Evolutionary conservation across 1,140 invertebrate genomes (phyloP), one percentile per base, ranked within the genome.

Genomic region (Globodera rostochiensis): DNA sequence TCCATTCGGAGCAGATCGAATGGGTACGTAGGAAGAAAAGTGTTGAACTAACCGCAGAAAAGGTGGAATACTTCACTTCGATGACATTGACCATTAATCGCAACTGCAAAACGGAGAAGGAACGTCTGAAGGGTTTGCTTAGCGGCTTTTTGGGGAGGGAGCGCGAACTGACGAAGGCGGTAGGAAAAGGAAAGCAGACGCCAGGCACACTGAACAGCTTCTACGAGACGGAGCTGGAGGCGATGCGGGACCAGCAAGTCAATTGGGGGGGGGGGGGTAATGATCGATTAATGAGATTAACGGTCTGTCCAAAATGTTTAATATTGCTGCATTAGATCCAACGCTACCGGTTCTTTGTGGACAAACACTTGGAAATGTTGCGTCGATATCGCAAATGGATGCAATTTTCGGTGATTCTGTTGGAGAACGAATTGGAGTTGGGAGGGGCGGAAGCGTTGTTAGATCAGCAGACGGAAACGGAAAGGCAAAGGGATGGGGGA

Each of bases 281-380:
- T 6, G 57, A 19, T 13, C 13, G 25, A 60, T 15, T 60, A 2
- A 19, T 36, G 25, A 36, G 25, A 36, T 36, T 36, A 36, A 2
- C 25, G 25, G 25, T 36, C 25, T 36, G 60, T n/a, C 13, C n/a
- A 13, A 15, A 25, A 67, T 67, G 36, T 36, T 77, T 11, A n/a
- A 45, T 45, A 46, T 36, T 50, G 11, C 47, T 64, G 57, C 66
- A 57, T 45, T 60, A 78, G 77, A 70, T 45, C 13, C 77, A 78
- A 70, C 64, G 77, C 7, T 78, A 78, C 19, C 77, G 60, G 19
- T 78, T 78, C 70, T 78, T 78, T 46, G 64, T 50, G 46, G 77
- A 78, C n/a, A 78, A 78, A 64, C 77, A 78, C 49, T 64, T 49
- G 13, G 70, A 78, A 46, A n/a, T 78, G 66, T 64, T 78, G 64